Evolutionary conservation across 2,113 vertebrate genomes (phyloP).

Genomic region (Montifringilla adamsi): DNA sequence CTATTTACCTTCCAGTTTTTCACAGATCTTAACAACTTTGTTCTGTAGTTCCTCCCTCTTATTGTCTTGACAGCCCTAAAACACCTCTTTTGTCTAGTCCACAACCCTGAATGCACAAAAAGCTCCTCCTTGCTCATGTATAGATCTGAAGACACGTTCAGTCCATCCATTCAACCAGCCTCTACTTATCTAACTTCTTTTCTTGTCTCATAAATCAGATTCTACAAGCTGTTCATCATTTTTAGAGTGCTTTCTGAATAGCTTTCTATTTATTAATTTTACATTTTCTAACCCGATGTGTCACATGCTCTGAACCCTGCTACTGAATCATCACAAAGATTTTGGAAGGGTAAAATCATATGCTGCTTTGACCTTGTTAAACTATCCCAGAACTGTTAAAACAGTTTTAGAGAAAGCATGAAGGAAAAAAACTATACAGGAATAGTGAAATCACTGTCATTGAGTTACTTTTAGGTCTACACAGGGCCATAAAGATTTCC

Average conservation of each 20-base stretch:
- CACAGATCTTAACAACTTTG: neutral
- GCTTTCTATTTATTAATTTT: slow-evolving; percentile 40
- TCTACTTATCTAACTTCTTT: neutral
- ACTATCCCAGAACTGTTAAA: neutral
- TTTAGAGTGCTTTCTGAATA: slow-evolving; percentile 15
- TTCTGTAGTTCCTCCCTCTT: neutral
- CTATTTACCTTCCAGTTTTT: neutral
- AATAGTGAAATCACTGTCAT: neutral
- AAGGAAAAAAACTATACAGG: neutral
- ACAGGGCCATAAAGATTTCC: neutral
- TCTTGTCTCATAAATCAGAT: slow-evolving; percentile 41
- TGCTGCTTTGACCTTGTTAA: slow-evolving; percentile 8
- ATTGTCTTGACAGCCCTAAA: neutral
- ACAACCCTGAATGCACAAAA: neutral
- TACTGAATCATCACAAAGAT: neutral
- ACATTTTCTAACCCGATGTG: neutral
- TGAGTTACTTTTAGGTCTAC: neutral
- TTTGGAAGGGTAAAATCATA: neutral
- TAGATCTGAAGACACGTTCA: neutral
- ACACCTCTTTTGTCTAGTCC: neutral
- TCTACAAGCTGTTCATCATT: neutral
- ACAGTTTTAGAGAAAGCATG: neutral
- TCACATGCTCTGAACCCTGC: neutral
- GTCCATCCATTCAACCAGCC: neutral
- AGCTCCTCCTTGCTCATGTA: neutral